Conservation (phyloP, 2,888 invertebrate genomes). For the Cheilosia variabilis region DNA sequence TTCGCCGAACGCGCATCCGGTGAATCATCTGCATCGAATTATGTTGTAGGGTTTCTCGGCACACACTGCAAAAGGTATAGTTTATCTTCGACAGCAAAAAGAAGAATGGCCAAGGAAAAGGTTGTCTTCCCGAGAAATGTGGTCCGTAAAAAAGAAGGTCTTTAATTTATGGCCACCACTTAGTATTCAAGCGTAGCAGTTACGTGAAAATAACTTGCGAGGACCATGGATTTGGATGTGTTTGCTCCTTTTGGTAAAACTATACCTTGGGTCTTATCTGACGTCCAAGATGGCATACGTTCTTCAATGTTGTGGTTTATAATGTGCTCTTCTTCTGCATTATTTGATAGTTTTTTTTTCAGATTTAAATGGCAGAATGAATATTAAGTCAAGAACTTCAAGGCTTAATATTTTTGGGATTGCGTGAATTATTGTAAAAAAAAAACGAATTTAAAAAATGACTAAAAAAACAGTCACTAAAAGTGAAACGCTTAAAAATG, state of each 20-base stretch:
- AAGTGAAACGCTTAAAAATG: too few species aligned
- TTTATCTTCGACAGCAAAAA: constrained; percentile 17
- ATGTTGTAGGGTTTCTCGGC: constrained; percentile 23
- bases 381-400: too few species aligned
- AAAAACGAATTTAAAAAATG: too few species aligned
- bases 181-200: constrained; percentile 17
- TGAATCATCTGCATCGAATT: constrained; percentile 36
- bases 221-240: neutral
- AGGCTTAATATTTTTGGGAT: too few species aligned
- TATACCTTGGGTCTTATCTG: too few species aligned
- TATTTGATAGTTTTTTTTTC: too few species aligned
- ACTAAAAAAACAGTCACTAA: too few species aligned
- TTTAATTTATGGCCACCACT: constrained; percentile 20
- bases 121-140: constrained; percentile 27
- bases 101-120: constrained; percentile 1
- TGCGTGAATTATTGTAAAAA: too few species aligned
- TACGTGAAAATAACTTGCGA: neutral
- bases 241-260: neutral
- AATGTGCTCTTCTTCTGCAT: too few species aligned
- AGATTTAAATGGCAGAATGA: too few species aligned
- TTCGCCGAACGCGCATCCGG: constrained; percentile 28
- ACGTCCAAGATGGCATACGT: too few species aligned
- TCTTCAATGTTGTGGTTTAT: too few species aligned
- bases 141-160: neutral
- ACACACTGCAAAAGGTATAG: neutral